Conservation (phyloP, 2,888 invertebrate species). For the Drosophila picticornis region DNA sequence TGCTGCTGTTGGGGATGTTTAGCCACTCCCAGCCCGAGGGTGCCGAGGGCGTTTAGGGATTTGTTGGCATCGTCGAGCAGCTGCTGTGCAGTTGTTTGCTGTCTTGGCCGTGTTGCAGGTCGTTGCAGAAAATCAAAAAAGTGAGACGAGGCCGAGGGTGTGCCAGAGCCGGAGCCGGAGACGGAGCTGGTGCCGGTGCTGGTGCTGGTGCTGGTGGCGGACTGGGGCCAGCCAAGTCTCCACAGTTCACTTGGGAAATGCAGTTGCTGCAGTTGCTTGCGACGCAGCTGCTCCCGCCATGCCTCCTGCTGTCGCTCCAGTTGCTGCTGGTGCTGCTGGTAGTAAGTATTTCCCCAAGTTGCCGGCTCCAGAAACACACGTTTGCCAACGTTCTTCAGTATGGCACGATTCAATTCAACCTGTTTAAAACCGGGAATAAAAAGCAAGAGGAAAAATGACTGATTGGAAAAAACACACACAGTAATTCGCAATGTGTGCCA, state of each 20-base stretch:
- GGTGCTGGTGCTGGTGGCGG: constrained; percentile 5
- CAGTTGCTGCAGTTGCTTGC: constrained; percentile 63
- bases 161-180: background rate
- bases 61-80: constrained; percentile 66
- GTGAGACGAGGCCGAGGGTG: constrained; percentile 44
- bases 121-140: constrained; percentile 69
- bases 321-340: constrained; percentile 55
- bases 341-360: constrained; percentile 51
- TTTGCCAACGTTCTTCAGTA: constrained; percentile 92
- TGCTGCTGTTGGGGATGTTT: constrained; percentile 43
- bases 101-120: constrained; percentile 35
- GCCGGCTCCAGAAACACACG: constrained; percentile 83
- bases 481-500: background rate
- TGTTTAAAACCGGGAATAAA: constrained; percentile 64
- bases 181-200: background rate
- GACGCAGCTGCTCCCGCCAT: constrained; percentile 49
- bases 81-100: constrained; percentile 26
- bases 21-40: constrained; percentile 36
- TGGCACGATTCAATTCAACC: constrained; percentile 90
- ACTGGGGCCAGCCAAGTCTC: constrained; percentile 63
- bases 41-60: constrained; percentile 57
- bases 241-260: constrained; percentile 69
- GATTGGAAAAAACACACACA: constrained; percentile 15
- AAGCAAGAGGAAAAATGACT: constrained; percentile 40
- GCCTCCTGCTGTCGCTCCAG: constrained; percentile 43